Evolutionary conservation across 1,140 invertebrate genomes (phyloP), one percentile per base, ranked within the genome.

Genomic region (Cryptotermes secundus): DNA sequence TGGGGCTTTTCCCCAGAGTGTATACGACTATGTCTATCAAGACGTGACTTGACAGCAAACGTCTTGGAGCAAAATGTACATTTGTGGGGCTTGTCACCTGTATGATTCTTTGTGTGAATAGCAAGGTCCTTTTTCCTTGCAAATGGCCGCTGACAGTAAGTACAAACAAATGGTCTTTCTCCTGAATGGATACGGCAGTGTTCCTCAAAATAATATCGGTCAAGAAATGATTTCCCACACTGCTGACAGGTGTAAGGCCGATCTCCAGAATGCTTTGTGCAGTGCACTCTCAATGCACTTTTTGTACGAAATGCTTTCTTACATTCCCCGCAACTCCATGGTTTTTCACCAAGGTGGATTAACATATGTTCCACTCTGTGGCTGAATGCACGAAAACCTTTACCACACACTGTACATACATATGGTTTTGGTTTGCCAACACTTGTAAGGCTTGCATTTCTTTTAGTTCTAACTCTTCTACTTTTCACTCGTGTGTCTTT

Each of bases 121-220:
- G 91, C 88, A 7, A 92, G 87, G 79, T 85, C 84, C 53, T 84
- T 84, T 42, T 84, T 84, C 22, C 84, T 3, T 14, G 65, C 49
- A 79, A 86, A 86, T 3, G 82, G 85, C 81, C 91, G 87, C 65
- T 87, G 84, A 85, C 92, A 92, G 85, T 90, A 91, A 86, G 89
- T 89, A 86, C 91, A 92, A 87, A 90, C 90, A 84, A 91, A 92
- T 0, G 92, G 92, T 86, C 91, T 91, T 85, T 92, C 91, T 10
- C 92, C 92, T 31, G 91, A 92, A 87, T 93, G 92, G 83, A 91
- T 90, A 79, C 92, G 88, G 72, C 92, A 90, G 87, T 93, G 92
- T 24, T 92, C 92, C 79, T 91, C 88, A 9, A 92, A 87, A 83
- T 83, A 84, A 72, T 81, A 84, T 59, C 59, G 81, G 42, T 84